Evolutionary conservation across 2,113 vertebrate species (phyloP), one percentile per base, ranked within the genome.

Genomic region (Suricata suricatta): DNA sequence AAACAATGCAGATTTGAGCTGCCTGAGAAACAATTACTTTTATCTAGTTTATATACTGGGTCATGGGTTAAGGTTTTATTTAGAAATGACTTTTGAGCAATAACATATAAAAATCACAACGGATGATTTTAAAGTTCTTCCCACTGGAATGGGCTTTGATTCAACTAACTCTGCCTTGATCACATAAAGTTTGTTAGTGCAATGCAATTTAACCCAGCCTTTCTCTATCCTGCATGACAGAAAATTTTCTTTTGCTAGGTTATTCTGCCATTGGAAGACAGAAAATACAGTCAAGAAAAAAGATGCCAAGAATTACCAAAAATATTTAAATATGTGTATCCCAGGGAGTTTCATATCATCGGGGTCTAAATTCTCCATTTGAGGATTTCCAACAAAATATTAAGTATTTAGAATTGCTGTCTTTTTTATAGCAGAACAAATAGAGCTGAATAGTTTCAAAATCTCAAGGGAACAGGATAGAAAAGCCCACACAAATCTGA

Each of bases 381-480:
- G 68, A 91, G 44, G 44, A 91, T 90, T 95, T 96, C 74, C 52
- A 95, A 96, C 64, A 93, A 97, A 96, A 92, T 66, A 90, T 86
- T 93, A 97, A 98, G 57, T 96, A 96, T 90, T 98, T 33, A 86
- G 57, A 98, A 93, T 38, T 96, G 66, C 35, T 23, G 57, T 25
- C 21, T 60, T 60, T 60, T 60, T 76, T 97, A 93, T 6, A 96
- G 90, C 71, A 96, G 84, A 90, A 91, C 44, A 97, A 96, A 97
- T 72, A 94, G 7, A 97, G 91, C 88, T 68, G 41, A 94, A 44
- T 86, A 74, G n/a, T 90, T 84, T 83, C 17, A 88, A 52, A 66
- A 63, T 96, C 95, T 96, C 88, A 63, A 92, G 95, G 91, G 90
- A 92, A 90, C 29, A 23, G 63, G 87, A 60, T 0, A 97, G 80